Evolutionary conservation across 2,113 vertebrate genomes (phyloP).

Genomic region (Morone chrysops): DNA sequence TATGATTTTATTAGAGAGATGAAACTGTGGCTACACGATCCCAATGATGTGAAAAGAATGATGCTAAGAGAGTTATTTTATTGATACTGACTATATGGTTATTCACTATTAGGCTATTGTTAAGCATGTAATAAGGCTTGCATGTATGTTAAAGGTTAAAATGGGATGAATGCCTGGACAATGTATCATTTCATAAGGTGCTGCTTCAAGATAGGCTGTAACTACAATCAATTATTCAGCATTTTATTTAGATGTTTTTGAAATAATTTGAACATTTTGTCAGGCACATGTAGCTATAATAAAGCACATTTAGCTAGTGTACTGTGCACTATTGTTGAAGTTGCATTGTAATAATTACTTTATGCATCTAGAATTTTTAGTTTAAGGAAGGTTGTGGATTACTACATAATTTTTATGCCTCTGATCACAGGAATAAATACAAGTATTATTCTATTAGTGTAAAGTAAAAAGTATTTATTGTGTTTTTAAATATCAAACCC

Average conservation of each 20-base stretch:
- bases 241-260: background rate
- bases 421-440: background rate
- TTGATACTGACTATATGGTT: background rate
- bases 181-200: background rate
- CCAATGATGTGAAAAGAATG: constrained; percentile 8
- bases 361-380: background rate
- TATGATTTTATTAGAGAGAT: constrained; percentile 34
- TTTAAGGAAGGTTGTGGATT: background rate
- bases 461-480: background rate
- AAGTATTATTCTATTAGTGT: background rate
- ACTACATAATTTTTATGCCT: background rate
- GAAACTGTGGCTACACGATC: constrained; percentile 1
- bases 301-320: background rate
- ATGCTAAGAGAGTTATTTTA: constrained; percentile 21
- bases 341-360: background rate
- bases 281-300: background rate
- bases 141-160: background rate
- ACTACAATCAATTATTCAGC: background rate
- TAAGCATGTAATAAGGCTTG: background rate
- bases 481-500: constrained; percentile 10
- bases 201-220: background rate
- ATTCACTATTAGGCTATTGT: background rate
- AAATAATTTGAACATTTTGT: background rate
- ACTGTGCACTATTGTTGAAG: background rate
- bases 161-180: background rate